Percentiles rank a stretch among this genome's conserved stretches.
phyloP scores from a whole-genome alignment of 2,113 vertebrate species.

The Ceyx cyanopectus region DNA sequence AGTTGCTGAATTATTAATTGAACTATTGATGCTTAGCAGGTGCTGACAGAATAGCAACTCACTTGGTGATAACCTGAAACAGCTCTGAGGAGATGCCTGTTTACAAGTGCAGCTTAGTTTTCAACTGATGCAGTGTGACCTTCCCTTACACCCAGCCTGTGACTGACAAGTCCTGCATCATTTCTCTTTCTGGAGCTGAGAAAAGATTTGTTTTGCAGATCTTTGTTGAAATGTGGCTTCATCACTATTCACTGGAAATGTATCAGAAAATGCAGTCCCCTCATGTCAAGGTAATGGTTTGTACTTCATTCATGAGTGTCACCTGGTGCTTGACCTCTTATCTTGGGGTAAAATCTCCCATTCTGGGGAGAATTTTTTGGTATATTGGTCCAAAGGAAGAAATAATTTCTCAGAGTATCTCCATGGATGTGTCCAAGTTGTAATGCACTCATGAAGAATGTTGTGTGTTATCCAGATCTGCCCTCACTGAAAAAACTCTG shows the following conservation, averaged over 20 bases:
- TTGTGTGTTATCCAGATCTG: conserved; percentile 32
- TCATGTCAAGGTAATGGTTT: conserved; percentile 91
- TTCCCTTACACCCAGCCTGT: not conserved
- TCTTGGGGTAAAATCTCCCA: not conserved
- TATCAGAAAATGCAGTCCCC: conserved; percentile 98
- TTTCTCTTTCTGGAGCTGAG: not conserved
- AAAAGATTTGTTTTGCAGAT: conserved; percentile 79
- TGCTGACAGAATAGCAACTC: not conserved
- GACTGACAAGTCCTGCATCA: not conserved
- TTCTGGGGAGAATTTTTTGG: not conserved
- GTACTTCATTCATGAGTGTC: not conserved
- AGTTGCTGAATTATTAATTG: not conserved
- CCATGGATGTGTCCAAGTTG: not conserved
- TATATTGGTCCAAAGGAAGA: not conserved
- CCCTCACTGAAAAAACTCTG: conserved; percentile 11
- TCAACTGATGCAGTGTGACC: not conserved
- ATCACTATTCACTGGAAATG: conserved; percentile 96
- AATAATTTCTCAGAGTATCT: not conserved
- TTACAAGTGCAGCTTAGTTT: not conserved
- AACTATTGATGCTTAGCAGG: not conserved
- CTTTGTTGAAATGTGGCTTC: conserved; percentile 98
- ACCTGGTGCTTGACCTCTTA: not conserved
- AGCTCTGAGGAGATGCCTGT: not conserved
- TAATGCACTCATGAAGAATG: not conserved
- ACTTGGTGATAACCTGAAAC: not conserved